Evolutionary conservation across 2,113 vertebrate genomes (phyloP), one percentile per base, ranked within the genome.

Genomic region (Gadus macrocephalus): DNA sequence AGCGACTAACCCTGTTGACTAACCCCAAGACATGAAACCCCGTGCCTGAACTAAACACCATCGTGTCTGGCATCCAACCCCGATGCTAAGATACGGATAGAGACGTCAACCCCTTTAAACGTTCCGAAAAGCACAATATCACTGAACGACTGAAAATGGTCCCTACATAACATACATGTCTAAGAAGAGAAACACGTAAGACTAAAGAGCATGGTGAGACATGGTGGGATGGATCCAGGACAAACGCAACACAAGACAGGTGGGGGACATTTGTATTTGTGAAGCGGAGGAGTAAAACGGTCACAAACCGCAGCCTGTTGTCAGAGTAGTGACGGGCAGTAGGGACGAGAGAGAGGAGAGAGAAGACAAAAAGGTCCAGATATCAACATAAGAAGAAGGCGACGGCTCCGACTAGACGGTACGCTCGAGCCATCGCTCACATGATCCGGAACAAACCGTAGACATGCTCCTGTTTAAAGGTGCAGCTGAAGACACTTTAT

Each of bases 281-380:
- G 77, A 87, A 86, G 88, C 85, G 78, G 87, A 91, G 89, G 87
- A 92, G 84, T 49, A 49, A 89, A 93, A 86, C 78, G 83, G 83
- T 80, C 91, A 96, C 95, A 86, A 95, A 98, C 95, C 96, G 95
- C 95, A 80, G 95, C 92, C 95, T 97, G 94, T 88, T 91, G 83
- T 85, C 88, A 85, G 84, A 70, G 84, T 87, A 91, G 88, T 69
- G 89, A 90, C 76, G 94, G 91, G 90, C 92, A 87, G 93, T 91
- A 89, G 90, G 85, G 79, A 86, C 85, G 88, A 78, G 88, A 77
- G 74, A 83, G 68, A 64, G 81, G 76, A 3, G 76, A 64, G 61
- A 77, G 78, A 81, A 83, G 82, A 83, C 86, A 86, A 89, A 75
- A 5, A 87, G 85, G 69, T 79, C 42, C 42, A 49, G 42, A 49